Percentiles rank a stretch among this genome's conserved stretches.
Conservation (phyloP, 2,797 vertebrate genomes). For the Sebastes variabilis region DNA sequence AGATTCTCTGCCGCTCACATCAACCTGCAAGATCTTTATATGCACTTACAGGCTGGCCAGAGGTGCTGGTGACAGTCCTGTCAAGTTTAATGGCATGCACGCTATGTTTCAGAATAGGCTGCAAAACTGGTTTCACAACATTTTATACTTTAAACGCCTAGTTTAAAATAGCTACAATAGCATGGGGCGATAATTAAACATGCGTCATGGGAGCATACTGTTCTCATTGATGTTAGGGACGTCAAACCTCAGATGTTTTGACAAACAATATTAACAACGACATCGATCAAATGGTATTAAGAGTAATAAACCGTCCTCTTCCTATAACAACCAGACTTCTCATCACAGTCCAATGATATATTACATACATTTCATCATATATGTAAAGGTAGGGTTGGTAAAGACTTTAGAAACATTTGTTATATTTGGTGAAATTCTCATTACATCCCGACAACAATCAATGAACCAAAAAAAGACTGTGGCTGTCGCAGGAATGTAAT, state of each 20-base stretch:
- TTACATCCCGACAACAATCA: no score
- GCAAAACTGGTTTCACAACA: constrained; percentile 11
- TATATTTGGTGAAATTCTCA: no score
- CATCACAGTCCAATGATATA: no score
- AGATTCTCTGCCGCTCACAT: not conserved
- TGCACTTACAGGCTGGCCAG: fast-evolving
- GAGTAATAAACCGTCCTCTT: not conserved
- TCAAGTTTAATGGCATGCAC: not conserved
- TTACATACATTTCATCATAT: no score
- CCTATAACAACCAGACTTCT: no score
- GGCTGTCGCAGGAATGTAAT: no score
- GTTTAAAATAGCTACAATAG: not conserved
- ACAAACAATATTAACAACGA: fast-evolving
- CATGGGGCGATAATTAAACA: no score
- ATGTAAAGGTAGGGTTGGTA: no score
- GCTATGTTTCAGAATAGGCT: not conserved
- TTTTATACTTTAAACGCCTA: fast-evolving
- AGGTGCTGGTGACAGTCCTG: not conserved
- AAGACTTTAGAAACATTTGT: no score
- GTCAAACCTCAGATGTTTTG: no score
- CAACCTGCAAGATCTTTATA: constrained; percentile 18
- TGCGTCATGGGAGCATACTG: not conserved
- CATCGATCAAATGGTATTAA: not conserved
- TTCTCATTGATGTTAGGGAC: no score
- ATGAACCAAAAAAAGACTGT: no score